phyloP scores from a whole-genome alignment of 2,888 invertebrate species.

The Priocnemis perturbator region DNA sequence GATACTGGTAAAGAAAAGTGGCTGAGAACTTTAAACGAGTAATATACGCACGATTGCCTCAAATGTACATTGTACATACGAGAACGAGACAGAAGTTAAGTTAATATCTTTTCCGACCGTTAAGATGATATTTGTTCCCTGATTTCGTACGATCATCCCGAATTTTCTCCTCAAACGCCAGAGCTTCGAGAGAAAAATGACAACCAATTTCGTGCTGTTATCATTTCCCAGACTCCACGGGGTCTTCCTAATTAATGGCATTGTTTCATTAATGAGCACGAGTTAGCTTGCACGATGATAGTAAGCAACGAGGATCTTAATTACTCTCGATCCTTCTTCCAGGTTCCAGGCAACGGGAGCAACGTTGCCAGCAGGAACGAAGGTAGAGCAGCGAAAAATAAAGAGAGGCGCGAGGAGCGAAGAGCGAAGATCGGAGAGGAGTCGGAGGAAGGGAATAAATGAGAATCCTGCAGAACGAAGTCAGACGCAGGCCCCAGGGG shows the following conservation, averaged over 20 bases:
- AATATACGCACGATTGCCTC: too few species aligned
- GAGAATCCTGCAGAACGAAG: background rate
- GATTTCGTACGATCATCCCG: too few species aligned
- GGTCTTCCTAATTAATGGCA: background rate
- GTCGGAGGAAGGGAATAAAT: background rate
- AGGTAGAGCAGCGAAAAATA: background rate
- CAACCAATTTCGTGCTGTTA: too few species aligned
- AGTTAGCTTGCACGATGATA: background rate
- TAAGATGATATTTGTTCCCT: too few species aligned
- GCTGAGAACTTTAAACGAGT: too few species aligned
- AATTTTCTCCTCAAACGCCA: too few species aligned
- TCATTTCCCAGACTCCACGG: too few species aligned
- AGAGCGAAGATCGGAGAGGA: background rate
- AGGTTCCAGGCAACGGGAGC: background rate
- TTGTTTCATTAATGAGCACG: background rate
- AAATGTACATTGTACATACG: too few species aligned
- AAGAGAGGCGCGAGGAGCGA: background rate
- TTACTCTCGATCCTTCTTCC: background rate
- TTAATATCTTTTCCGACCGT: too few species aligned
- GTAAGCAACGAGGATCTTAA: background rate
- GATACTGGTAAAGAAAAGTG: too few species aligned
- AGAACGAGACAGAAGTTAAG: too few species aligned
- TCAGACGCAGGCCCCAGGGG: conserved; percentile 19
- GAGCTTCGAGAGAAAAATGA: too few species aligned
- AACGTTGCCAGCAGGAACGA: background rate